phyloP scores from a whole-genome alignment of 2,113 vertebrate species.

The Ariopsis seemanni region DNA sequence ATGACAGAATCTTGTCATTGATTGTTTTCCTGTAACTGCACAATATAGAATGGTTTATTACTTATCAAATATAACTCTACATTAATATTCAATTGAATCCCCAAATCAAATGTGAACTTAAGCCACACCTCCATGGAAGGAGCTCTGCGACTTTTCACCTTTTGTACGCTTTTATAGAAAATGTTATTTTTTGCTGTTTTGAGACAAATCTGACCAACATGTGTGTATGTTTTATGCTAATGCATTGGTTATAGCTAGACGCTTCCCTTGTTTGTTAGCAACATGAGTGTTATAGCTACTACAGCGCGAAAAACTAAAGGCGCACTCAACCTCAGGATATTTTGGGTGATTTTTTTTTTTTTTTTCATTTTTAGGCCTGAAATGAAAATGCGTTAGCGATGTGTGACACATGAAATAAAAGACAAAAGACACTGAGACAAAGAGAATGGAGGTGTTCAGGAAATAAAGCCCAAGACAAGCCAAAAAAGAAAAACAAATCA shows the following conservation, averaged over 20 bases:
- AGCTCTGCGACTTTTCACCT: background rate
- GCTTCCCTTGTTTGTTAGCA: background rate
- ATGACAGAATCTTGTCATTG: background rate
- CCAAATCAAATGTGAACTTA: background rate
- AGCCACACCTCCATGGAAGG: background rate
- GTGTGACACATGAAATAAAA: background rate
- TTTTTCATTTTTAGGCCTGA: background rate
- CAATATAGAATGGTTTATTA: background rate
- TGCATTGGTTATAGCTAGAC: background rate
- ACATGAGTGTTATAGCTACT: background rate
- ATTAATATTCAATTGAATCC: background rate
- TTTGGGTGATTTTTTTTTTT: background rate
- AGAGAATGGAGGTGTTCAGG: constrained; percentile 5
- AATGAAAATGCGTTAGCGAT: background rate
- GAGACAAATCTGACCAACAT: background rate
- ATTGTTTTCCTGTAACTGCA: background rate
- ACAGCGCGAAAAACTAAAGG: background rate
- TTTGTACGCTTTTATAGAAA: background rate
- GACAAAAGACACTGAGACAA: background rate
- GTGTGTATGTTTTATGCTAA: background rate
- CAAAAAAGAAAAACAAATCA: background rate
- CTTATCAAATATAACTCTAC: background rate
- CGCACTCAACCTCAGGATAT: background rate
- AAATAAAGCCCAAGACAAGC: background rate
- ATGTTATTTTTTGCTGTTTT: background rate